These are phyloP conservation scores for Druceiella hillmani DNA, from an alignment of 2,888 invertebrate species.

Conservation along the genomic window DNA sequence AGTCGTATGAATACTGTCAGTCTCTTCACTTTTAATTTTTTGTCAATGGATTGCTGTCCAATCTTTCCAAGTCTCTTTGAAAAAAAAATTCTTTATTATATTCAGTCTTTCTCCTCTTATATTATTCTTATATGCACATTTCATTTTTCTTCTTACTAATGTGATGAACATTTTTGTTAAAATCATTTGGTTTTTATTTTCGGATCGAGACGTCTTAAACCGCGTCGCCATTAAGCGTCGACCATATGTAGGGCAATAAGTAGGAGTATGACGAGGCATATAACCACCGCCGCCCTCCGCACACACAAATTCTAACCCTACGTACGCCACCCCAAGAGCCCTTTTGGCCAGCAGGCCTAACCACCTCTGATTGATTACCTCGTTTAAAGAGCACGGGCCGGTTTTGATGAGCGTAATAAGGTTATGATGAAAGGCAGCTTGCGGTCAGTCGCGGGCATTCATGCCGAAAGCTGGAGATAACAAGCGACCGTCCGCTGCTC, in stretches of 20 bases:
- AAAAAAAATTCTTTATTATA: too few species aligned
- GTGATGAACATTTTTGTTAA: not conserved
- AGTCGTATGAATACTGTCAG: too few species aligned
- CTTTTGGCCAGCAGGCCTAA: conserved; percentile 7
- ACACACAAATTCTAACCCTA: conserved; percentile 18
- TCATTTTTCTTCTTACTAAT: not conserved
- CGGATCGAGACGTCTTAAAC: too few species aligned
- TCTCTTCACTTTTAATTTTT: too few species aligned
- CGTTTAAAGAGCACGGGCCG: too few species aligned
- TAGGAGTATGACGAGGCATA: conserved; percentile 23
- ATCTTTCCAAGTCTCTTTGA: too few species aligned
- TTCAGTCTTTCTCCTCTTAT: too few species aligned
- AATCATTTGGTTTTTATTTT: not conserved
- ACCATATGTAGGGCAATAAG: conserved; percentile 22
- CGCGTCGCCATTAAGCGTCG: conserved; percentile 13
- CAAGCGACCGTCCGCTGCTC: conserved; percentile 23
- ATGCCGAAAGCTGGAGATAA: conserved; percentile 45
- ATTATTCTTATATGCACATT: too few species aligned
- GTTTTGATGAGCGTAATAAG: conserved; percentile 47
- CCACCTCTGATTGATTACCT: conserved; percentile 4
- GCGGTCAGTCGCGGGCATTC: conserved; percentile 45
- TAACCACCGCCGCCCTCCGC: conserved; percentile 25
- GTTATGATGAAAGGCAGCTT: conserved; percentile 45
- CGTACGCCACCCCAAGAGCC: too few species aligned
- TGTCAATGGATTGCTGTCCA: too few species aligned